Evolutionary conservation across 2,113 vertebrate species (phyloP), one percentile per base, ranked within the genome.

Genomic region (Vicugna pacos): DNA sequence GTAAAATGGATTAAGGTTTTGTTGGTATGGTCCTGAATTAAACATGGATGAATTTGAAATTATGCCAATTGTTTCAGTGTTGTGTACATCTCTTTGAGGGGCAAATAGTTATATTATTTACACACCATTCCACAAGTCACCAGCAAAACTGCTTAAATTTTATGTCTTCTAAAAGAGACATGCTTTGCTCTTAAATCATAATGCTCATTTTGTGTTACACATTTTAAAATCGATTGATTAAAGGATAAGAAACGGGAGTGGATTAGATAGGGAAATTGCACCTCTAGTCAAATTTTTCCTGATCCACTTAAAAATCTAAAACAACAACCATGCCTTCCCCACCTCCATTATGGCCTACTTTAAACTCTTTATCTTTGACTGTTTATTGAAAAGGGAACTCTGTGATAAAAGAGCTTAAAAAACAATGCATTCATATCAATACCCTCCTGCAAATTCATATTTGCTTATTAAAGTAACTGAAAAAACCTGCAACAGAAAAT

Each of bases 341-440:
- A 85, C 76, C 38, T 42, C 38, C 38, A n/a, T 54, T 75, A 73
- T 60, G 38, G 28, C 28, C 13, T 62, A 81, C 70, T 81, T 90
- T 82, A 46, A 89, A 95, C 90, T 54, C 17, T 96, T 85, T 60
- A 80, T 60, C 30, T 93, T 96, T 89, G 46, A 56, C 58, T 80
- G 24, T 13, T 93, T 48, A 46, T 65, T 67, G 38, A 48, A 96
- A 95, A 92, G 30, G 22, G 8, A 4, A 17, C 17, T 84, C 54
- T 89, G 38, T 84, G 17, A 60, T 35, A 82, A 76, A 38, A 92
- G 67, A 87, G 26, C 35, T 64, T 70, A 76, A 82, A 30, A 79
- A 83, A 48, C 42, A 56, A 7, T 91, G 60, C 26, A 48, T 87
- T 87, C 67, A 22, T 54, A 38, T 72, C 19, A 91, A 12, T 22